Evolutionary conservation across 1,140 invertebrate species (phyloP).

Genomic region (Drosophila varians): DNA sequence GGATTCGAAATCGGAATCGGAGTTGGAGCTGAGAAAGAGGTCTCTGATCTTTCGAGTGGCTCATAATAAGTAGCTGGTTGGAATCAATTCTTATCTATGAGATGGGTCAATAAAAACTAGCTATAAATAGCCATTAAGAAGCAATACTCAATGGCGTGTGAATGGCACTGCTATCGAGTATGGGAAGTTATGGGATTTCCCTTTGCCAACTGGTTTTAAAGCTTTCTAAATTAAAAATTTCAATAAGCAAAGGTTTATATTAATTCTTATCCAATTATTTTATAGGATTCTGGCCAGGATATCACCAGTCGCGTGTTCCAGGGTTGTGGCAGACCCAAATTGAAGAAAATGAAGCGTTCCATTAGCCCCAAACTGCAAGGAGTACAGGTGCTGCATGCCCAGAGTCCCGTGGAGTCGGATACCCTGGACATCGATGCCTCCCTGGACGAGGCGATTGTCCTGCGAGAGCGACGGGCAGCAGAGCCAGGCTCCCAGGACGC

Average conservation of each 20-base stretch:
- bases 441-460: conserved; percentile 73
- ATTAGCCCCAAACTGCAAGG: conserved; percentile 61
- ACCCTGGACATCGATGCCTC: conserved; percentile 78
- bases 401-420: conserved; percentile 54
- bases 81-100: conserved; percentile 46
- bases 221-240: conserved; percentile 20
- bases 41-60: conserved; percentile 37
- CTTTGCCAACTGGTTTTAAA: conserved; percentile 14
- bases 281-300: conserved; percentile 92
- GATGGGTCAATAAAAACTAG: conserved; percentile 29
- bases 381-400: conserved; percentile 45
- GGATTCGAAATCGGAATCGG: background rate
- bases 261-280: background rate
- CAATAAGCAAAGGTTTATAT: background rate
- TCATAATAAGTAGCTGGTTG: conserved; percentile 28
- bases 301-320: conserved; percentile 93
- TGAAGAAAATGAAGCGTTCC: conserved; percentile 85
- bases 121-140: conserved; percentile 43
- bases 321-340: conserved; percentile 91
- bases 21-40: conserved; percentile 3
- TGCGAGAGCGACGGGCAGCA: conserved; percentile 71
- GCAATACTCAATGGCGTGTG: conserved; percentile 21
- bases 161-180: conserved; percentile 37
- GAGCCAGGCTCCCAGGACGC: conserved; percentile 66
- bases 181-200: conserved; percentile 7